These are phyloP conservation scores for Nothocercus julius DNA, from an alignment of 2,113 vertebrate species.

Conservation along the genomic window DNA sequence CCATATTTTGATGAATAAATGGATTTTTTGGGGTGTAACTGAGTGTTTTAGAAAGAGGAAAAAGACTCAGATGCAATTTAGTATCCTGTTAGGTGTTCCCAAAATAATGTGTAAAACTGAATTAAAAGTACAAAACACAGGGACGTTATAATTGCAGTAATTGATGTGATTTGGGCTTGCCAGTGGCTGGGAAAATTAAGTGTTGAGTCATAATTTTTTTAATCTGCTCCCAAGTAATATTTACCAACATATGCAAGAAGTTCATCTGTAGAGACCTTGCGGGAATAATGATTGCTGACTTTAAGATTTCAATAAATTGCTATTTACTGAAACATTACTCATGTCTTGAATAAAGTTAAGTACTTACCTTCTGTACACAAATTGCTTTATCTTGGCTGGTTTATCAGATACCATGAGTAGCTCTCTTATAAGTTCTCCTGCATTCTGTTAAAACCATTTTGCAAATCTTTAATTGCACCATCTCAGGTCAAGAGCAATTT, in stretches of 20 bases:
- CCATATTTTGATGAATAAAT: not conserved
- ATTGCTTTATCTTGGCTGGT: not conserved
- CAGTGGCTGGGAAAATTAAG: not conserved
- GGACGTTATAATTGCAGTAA: not conserved
- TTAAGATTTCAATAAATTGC: not conserved
- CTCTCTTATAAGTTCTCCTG: not conserved
- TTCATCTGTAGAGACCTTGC: not conserved
- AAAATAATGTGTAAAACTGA: not conserved
- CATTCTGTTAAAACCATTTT: not conserved
- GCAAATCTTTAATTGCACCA: not conserved
- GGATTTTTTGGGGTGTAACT: not conserved
- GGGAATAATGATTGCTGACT: not conserved
- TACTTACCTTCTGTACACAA: not conserved
- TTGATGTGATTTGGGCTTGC: not conserved
- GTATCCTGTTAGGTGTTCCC: not conserved
- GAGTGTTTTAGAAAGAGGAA: not conserved
- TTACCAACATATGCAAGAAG: not conserved
- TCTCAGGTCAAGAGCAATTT: not conserved
- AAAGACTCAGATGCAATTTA: not conserved
- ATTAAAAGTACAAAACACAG: slow-evolving; percentile 3
- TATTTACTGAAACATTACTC: not conserved
- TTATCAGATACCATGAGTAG: not conserved
- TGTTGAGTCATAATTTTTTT: not conserved
- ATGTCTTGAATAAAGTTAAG: not conserved
- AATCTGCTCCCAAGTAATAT: not conserved